These are phyloP conservation scores for Sylvicola fuscatus DNA, from an alignment of 2,888 invertebrate species.

Conservation along the genomic window DNA sequence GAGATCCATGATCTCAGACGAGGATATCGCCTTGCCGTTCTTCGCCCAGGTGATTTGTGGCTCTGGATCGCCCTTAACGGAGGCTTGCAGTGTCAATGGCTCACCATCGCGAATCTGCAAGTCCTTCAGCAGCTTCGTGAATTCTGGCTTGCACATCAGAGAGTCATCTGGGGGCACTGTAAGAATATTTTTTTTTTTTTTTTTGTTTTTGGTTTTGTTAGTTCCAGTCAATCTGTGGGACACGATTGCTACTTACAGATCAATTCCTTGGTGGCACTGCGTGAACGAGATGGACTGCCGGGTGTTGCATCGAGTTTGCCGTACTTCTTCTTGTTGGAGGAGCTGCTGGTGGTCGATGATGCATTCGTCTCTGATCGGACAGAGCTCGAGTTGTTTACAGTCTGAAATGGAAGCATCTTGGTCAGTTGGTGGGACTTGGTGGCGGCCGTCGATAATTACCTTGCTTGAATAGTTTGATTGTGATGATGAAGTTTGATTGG, in stretches of 20 bases:
- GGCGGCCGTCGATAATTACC: neutral
- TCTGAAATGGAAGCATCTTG: constrained; percentile 8
- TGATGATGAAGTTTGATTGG: neutral
- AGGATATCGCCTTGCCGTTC: constrained; percentile 52
- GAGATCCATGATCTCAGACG: constrained; percentile 70
- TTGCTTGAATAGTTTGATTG: constrained; percentile 5
- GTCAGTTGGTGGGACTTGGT: neutral
- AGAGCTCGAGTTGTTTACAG: constrained; percentile 15
- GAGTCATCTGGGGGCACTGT: constrained; percentile 71
- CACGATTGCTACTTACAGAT: constrained; percentile 38
- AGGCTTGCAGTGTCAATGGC: constrained; percentile 57
- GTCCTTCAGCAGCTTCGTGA: constrained; percentile 56
- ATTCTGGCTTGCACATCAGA: constrained; percentile 69
- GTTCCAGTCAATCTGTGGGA: no score
- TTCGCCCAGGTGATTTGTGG: constrained; percentile 82
- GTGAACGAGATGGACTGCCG: constrained; percentile 66
- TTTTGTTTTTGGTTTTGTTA: no score
- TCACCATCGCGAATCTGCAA: constrained; percentile 74
- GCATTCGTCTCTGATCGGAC: constrained; percentile 11
- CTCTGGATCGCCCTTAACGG: constrained; percentile 81
- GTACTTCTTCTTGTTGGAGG: constrained; percentile 37
- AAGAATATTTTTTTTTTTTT: no score
- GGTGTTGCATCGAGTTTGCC: constrained; percentile 45
- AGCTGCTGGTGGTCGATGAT: constrained; percentile 10
- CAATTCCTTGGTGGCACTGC: constrained; percentile 78